Evolutionary conservation across 1,140 invertebrate species (phyloP).

Genomic region (Mamestra configurata): DNA sequence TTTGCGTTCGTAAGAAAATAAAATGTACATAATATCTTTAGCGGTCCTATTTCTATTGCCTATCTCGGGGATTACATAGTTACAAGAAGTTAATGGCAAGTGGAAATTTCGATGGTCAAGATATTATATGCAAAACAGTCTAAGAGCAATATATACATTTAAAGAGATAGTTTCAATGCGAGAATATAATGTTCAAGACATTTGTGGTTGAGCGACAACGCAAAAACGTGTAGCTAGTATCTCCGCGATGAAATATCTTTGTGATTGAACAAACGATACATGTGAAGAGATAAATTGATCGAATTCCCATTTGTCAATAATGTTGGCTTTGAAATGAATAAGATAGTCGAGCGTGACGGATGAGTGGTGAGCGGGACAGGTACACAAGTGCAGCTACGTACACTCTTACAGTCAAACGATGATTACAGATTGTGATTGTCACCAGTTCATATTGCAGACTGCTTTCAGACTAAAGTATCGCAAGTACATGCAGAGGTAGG

Average conservation of each 20-base stretch:
- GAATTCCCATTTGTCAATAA: slow-evolving; percentile 7
- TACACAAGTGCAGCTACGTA: neutral
- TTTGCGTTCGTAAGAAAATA: slow-evolving; percentile 10
- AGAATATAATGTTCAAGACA: neutral
- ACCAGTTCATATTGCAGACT: slow-evolving; percentile 10
- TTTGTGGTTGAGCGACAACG: neutral
- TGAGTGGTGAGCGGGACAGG: neutral
- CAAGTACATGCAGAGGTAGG: slow-evolving; percentile 36
- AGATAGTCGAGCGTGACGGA: neutral
- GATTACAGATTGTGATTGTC: slow-evolving; percentile 20
- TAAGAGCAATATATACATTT: slow-evolving; percentile 42
- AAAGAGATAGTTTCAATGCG: slow-evolving; percentile 6
- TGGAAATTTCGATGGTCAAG: neutral
- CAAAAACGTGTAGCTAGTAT: neutral
- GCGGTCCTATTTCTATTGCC: slow-evolving; percentile 21
- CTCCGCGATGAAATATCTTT: neutral
- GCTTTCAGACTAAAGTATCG: slow-evolving; percentile 41
- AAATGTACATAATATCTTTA: neutral
- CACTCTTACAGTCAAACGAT: slow-evolving; percentile 3
- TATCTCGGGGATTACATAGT: neutral
- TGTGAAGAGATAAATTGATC: neutral
- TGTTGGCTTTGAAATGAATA: neutral
- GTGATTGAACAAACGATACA: neutral
- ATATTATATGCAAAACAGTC: neutral
- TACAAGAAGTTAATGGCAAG: neutral